Evolutionary conservation across 2,797 vertebrate species (phyloP).

Genomic region (Myiothlypis coronata): DNA sequence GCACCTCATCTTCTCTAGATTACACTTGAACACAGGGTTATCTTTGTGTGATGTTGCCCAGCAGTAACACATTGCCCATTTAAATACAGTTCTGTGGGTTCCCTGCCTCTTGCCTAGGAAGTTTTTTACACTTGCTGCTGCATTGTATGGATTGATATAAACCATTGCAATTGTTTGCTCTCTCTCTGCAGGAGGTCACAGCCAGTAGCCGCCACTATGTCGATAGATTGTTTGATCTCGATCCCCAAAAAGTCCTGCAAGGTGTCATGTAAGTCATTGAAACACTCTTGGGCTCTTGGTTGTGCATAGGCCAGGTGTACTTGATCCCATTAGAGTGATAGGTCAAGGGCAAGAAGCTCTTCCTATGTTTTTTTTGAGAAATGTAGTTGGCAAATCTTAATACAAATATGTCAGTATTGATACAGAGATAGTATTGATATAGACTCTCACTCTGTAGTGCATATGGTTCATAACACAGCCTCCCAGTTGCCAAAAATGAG

Average conservation of each 20-base stretch:
- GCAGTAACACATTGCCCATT: neutral
- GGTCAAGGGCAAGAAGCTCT: conserved; percentile 22
- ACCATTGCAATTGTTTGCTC: conserved; percentile 16
- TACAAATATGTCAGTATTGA: neutral
- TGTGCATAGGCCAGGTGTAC: neutral
- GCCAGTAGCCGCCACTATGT: conserved; percentile 99
- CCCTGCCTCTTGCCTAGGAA: neutral
- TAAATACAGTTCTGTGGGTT: neutral
- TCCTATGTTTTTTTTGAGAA: neutral
- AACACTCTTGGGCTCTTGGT: conserved; percentile 26
- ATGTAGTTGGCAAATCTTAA: neutral
- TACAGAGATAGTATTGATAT: neutral
- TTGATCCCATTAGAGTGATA: neutral
- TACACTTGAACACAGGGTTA: neutral
- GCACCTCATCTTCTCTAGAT: neutral
- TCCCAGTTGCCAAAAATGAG: neutral
- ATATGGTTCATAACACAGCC: neutral
- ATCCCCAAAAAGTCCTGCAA: conserved; percentile 98
- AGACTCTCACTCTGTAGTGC: neutral
- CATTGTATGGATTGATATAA: conserved; percentile 8
- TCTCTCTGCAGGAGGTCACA: conserved; percentile 89
- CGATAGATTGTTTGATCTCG: conserved; percentile 96
- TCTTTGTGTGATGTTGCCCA: neutral
- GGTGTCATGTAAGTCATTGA: conserved; percentile 95
- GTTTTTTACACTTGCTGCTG: neutral